These are phyloP conservation scores for Amphipyra tragopoginis DNA, from an alignment of 2,888 invertebrate species.

Conservation along the genomic window DNA sequence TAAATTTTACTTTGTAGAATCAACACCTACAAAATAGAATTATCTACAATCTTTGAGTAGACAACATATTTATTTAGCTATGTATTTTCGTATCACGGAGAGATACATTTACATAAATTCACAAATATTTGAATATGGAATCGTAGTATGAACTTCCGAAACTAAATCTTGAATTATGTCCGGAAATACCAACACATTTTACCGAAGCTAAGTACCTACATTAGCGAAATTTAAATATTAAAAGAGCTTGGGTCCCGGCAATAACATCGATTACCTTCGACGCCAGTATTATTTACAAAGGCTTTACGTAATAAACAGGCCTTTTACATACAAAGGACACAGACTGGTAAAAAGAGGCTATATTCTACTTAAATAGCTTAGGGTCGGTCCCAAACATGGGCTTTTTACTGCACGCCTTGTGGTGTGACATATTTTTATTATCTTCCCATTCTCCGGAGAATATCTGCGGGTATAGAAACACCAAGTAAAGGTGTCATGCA, in stretches of 20 bases:
- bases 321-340: constrained; percentile 31
- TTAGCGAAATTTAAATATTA: neutral
- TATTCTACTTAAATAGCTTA: constrained; percentile 52
- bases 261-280: constrained; percentile 25
- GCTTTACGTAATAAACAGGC: constrained; percentile 32
- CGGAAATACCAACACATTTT: neutral
- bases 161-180: neutral
- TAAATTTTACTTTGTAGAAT: too few relatives aligned
- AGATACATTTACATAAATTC: too few relatives aligned
- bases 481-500: constrained; percentile 38
- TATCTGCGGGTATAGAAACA: constrained; percentile 30
- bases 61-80: neutral
- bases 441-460: constrained; percentile 24
- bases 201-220: neutral
- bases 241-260: neutral
- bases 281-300: constrained; percentile 27
- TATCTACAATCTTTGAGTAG: too few relatives aligned
- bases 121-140: too few relatives aligned
- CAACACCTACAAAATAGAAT: too few relatives aligned
- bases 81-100: neutral
- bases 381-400: constrained; percentile 42
- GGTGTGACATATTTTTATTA: constrained; percentile 53
- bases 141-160: neutral
- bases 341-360: constrained; percentile 37
- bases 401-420: constrained; percentile 36